A percentile compares a stretch with the other conserved stretches of the same genome.
These are phyloP conservation scores for Acomys russatus DNA, from an alignment of 2,797 vertebrate species.

Conservation along the genomic window DNA sequence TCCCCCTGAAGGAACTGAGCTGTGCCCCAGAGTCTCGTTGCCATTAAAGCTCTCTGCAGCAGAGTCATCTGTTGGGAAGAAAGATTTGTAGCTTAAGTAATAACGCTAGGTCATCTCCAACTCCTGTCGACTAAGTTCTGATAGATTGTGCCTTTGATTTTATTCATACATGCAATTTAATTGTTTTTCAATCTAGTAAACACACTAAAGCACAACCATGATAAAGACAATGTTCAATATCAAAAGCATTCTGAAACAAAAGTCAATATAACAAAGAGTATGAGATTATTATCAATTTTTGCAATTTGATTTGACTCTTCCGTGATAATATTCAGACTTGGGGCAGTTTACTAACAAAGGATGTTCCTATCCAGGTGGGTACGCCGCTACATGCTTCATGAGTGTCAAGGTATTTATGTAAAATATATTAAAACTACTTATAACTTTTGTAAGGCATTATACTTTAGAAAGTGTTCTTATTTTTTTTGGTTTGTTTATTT, in stretches of 20 bases:
- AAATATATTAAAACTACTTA: constrained; percentile 4
- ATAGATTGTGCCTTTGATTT: not conserved
- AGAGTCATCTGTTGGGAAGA: constrained; percentile 92
- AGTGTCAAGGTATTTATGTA: not conserved
- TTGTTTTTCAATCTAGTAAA: not conserved
- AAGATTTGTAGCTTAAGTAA: constrained; percentile 51
- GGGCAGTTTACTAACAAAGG: not conserved
- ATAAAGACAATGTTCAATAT: constrained; percentile 38
- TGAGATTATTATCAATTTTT: not conserved
- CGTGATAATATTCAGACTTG: not conserved
- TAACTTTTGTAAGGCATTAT: not conserved
- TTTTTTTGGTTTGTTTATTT: too few relatives aligned
- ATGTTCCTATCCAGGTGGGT: not conserved
- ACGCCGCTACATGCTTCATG: not conserved
- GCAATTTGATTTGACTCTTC: constrained; percentile 20
- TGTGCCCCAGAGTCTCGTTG: constrained; percentile 91
- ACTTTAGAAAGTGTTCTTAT: not conserved
- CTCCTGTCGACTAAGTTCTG: not conserved
- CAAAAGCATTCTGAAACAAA: constrained; percentile 19
- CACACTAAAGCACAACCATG: not conserved
- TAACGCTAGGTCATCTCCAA: constrained; percentile 4
- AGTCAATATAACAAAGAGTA: not conserved
- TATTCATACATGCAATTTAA: not conserved
- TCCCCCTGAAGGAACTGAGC: constrained; percentile 90
- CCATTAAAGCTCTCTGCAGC: constrained; percentile 92